Conservation (phyloP, 2,113 vertebrate species). For the Trochalopteron elliotii region DNA sequence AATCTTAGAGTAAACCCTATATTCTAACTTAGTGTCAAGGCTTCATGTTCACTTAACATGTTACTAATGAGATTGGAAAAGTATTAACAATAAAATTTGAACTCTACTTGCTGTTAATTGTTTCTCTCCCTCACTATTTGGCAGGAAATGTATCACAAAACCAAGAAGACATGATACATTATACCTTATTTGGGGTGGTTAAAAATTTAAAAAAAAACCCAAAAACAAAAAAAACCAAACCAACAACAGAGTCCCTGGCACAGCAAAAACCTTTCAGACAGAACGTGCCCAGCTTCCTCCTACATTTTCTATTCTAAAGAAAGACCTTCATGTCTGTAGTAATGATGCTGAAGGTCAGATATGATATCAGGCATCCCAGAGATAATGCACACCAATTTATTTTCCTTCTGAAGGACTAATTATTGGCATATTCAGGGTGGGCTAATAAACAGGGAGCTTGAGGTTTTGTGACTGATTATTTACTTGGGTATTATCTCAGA, state of each 20-base stretch:
- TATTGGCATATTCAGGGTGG: constrained; percentile 54
- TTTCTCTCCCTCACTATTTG: background rate
- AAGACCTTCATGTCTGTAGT: constrained; percentile 34
- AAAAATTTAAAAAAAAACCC: background rate
- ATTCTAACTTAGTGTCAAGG: background rate
- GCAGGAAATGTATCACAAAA: background rate
- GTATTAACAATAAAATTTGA: background rate
- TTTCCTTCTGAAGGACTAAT: constrained; percentile 64
- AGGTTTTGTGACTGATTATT: constrained; percentile 32
- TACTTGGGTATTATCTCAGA: constrained; percentile 32
- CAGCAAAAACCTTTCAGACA: background rate
- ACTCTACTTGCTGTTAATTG: background rate
- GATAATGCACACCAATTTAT: constrained; percentile 64
- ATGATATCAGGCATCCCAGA: constrained; percentile 50
- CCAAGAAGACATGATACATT: background rate
- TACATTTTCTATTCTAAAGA: background rate
- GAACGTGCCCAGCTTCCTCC: background rate
- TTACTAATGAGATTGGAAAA: background rate
- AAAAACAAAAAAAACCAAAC: background rate
- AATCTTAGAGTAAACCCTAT: background rate
- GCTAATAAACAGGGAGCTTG: constrained; percentile 27
- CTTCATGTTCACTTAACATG: background rate
- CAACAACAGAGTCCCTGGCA: background rate
- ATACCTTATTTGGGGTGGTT: background rate
- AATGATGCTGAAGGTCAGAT: constrained; percentile 72